Conservation (phyloP, 2,113 vertebrate genomes). For the Callionymus lyra region DNA sequence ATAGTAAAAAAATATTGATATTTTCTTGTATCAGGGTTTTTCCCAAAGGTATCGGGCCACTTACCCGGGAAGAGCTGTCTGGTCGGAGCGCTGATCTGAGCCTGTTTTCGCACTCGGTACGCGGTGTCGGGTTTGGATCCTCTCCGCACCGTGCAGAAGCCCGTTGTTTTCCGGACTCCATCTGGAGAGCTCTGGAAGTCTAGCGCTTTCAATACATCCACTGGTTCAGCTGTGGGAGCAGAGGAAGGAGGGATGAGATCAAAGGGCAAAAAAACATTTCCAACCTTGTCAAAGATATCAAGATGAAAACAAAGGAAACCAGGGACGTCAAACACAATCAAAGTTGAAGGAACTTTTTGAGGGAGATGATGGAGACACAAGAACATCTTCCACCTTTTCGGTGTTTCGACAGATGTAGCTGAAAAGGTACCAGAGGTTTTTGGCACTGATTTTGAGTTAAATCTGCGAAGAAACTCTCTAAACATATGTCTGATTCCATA, state of each 20-base stretch:
- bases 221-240: conserved; percentile 76
- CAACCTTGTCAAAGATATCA: no score
- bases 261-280: conserved; percentile 1
- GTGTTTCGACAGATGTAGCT: no score
- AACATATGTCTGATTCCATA: no score
- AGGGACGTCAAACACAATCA: not conserved
- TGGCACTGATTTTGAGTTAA: no score
- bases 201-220: conserved; percentile 90
- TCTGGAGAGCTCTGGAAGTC: conserved; percentile 88
- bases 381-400: no score
- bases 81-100: conserved; percentile 89
- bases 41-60: no score
- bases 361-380: no score
- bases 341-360: not conserved
- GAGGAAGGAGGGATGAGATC: conserved; percentile 1
- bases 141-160: conserved; percentile 85
- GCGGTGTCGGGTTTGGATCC: conserved; percentile 85
- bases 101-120: conserved; percentile 81
- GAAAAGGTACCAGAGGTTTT: no score
- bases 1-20: no score
- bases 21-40: no score
- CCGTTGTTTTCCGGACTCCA: conserved; percentile 83
- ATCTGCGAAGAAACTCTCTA: no score
- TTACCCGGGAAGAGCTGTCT: conserved; percentile 92
- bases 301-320: not conserved